A percentile compares a stretch with the other conserved stretches of the same genome.
phyloP scores from a whole-genome alignment of 2,113 vertebrate genomes.

The Irena cyanogastra region DNA sequence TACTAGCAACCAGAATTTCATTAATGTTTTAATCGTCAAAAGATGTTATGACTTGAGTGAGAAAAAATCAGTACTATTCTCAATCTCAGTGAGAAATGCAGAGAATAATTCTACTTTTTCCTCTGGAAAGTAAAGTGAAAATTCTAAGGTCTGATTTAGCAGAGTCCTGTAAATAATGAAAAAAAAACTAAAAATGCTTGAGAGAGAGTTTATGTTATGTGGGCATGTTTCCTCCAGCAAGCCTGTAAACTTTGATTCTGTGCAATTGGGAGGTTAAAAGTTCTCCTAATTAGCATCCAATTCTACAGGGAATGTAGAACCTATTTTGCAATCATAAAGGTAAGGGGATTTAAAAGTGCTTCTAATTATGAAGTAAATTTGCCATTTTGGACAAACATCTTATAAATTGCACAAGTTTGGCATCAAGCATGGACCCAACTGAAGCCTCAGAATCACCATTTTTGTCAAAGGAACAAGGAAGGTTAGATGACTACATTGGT shows the following conservation, averaged over 20 bases:
- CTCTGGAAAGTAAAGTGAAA: not conserved
- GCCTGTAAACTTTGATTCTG: constrained; percentile 32
- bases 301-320: not conserved
- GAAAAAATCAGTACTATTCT: not conserved
- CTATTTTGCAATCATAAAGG: constrained; percentile 15
- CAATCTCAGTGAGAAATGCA: not conserved
- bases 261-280: constrained; percentile 32
- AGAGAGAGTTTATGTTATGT: not conserved
- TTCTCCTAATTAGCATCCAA: constrained; percentile 32
- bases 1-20: not conserved
- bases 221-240: not conserved
- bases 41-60: not conserved
- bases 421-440: not conserved
- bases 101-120: not conserved
- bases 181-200: constrained; percentile 22
- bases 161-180: not conserved
- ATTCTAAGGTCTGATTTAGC: not conserved
- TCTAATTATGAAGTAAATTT: not conserved
- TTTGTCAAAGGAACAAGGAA: not conserved
- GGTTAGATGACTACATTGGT: not conserved
- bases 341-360: not conserved
- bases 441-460: not conserved
- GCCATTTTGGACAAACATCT: not conserved
- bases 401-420: not conserved
- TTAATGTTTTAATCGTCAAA: not conserved